Conservation (phyloP, 2,797 vertebrate species). For the Martes flavigula region DNA sequence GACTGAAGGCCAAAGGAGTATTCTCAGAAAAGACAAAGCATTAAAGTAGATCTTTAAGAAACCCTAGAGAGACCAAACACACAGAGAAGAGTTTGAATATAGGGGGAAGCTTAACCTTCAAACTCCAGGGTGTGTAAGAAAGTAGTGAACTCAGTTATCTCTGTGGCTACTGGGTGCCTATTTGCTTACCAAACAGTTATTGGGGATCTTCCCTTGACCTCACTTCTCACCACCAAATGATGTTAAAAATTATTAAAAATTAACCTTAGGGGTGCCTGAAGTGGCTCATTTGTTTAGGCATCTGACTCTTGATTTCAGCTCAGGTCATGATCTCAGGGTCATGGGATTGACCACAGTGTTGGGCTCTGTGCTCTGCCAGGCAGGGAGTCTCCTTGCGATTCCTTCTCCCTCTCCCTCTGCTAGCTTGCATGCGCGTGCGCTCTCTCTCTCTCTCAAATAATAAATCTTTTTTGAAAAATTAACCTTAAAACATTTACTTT, state of each 20-base stretch:
- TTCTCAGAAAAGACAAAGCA: background rate
- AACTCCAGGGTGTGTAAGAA: background rate
- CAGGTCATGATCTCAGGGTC: background rate
- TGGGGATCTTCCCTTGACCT: background rate
- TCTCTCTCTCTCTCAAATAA: background rate
- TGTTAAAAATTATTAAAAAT: background rate
- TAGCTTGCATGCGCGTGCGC: accelerated
- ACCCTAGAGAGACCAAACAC: background rate
- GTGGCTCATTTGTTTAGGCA: background rate
- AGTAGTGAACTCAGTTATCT: background rate
- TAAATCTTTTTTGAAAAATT: background rate
- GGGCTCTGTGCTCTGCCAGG: background rate
- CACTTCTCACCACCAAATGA: background rate
- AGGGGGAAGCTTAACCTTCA: background rate
- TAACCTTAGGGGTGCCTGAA: background rate
- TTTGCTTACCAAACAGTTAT: background rate
- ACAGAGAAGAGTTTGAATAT: background rate
- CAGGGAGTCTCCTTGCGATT: background rate
- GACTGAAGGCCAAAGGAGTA: background rate
- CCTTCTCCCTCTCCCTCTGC: background rate
- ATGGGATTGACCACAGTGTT: background rate
- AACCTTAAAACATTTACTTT: background rate
- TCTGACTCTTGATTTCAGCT: background rate
- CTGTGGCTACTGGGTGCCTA: background rate
- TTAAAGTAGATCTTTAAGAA: background rate